phyloP scores from a whole-genome alignment of 2,113 vertebrate species.

The Onychostruthus taczanowskii region DNA sequence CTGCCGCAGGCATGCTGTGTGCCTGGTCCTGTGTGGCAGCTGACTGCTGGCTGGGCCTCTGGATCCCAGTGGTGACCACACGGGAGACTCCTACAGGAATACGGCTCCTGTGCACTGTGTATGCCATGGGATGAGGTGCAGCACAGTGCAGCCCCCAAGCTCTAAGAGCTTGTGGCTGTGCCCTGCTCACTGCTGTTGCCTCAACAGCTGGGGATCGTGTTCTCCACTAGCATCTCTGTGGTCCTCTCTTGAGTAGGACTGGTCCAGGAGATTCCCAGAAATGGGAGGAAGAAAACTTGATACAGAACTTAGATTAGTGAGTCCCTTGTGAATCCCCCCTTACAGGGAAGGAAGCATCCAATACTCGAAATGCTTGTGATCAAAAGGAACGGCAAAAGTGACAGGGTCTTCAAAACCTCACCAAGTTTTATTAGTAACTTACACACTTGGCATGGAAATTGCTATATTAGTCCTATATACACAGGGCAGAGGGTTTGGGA shows the following conservation, averaged over 20 bases:
- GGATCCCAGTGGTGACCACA: neutral
- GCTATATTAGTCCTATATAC: neutral
- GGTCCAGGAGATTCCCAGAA: neutral
- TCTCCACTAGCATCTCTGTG: neutral
- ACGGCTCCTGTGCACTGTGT: neutral
- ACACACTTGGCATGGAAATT: neutral
- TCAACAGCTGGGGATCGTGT: fast-evolving
- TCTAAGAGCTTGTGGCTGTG: neutral
- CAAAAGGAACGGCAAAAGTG: neutral
- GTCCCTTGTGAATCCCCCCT: neutral
- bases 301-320: neutral
- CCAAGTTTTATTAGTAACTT: neutral
- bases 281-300: neutral
- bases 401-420: neutral
- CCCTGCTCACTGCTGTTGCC: fast-evolving
- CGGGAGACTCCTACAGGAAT: fast-evolving
- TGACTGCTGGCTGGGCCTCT: neutral
- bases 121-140: too few species aligned
- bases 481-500: neutral
- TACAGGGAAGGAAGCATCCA: neutral
- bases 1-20: too few species aligned
- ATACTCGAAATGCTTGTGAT: neutral
- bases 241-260: neutral
- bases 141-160: too few species aligned
- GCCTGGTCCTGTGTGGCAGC: neutral